These are phyloP conservation scores for Drosophila triauraria DNA, from an alignment of 1,140 invertebrate species.

Conservation along the genomic window DNA sequence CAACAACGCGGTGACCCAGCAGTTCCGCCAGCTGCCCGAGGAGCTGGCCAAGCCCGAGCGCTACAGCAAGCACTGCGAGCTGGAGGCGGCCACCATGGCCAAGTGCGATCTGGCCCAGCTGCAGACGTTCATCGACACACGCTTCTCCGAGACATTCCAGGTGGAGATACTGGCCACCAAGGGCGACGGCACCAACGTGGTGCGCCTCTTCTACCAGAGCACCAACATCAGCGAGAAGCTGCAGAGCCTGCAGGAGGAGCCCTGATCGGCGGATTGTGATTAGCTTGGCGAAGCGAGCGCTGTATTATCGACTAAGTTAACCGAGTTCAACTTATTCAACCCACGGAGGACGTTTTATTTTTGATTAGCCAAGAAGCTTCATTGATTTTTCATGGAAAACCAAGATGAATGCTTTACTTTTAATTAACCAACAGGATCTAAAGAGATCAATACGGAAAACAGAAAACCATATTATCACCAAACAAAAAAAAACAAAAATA, in stretches of 20 bases:
- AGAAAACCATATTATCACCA: conserved; percentile 55
- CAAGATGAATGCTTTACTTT: conserved; percentile 61
- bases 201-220: conserved; percentile 76
- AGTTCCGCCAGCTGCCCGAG: conserved; percentile 88
- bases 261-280: conserved; percentile 61
- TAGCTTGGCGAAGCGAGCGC: conserved; percentile 62
- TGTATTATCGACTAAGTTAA: conserved; percentile 72
- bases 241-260: conserved; percentile 47
- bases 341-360: conserved; percentile 16
- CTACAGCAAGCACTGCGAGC: conserved; percentile 88
- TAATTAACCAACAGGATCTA: conserved; percentile 22
- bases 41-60: conserved; percentile 87
- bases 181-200: conserved; percentile 53
- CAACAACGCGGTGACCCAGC: conserved; percentile 88
- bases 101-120: conserved; percentile 61
- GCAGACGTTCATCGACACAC: conserved; percentile 85
- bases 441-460: conserved; percentile 29
- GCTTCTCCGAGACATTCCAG: conserved; percentile 83
- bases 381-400: conserved; percentile 77
- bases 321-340: conserved; percentile 69
- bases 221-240: conserved; percentile 73
- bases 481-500: conserved; percentile 59
- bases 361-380: conserved; percentile 63
- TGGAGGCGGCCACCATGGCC: conserved; percentile 86
- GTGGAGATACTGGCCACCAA: conserved; percentile 74